These are phyloP conservation scores for Indicator indicator DNA, from an alignment of 2,113 vertebrate species.

Conservation along the genomic window DNA sequence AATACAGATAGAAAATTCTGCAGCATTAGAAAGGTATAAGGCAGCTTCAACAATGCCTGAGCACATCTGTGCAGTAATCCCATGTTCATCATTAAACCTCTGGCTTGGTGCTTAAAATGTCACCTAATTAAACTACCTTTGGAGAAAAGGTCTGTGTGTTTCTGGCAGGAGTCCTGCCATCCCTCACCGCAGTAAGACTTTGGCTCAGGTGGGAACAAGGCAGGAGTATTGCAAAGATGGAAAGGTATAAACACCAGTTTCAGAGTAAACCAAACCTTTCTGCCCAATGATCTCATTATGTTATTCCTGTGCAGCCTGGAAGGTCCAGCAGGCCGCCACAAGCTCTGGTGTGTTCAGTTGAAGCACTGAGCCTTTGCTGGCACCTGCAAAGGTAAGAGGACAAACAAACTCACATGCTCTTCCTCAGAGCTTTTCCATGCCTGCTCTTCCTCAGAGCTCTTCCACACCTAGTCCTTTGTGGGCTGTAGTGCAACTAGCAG, in stretches of 20 bases:
- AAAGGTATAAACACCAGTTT: neutral
- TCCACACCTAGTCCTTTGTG: neutral
- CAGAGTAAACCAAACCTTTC: rapidly evolving
- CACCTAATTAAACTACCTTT: neutral
- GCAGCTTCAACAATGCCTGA: neutral
- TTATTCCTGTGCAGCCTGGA: rapidly evolving
- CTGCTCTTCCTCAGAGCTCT: neutral
- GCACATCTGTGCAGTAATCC: neutral
- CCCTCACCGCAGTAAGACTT: neutral
- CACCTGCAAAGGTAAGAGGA: neutral
- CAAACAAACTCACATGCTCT: neutral
- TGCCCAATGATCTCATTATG: rapidly evolving
- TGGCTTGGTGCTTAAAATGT: neutral
- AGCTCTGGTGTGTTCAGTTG: neutral
- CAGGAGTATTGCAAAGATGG: neutral
- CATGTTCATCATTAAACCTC: neutral
- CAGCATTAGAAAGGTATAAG: neutral
- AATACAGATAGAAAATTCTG: neutral
- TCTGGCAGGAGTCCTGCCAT: neutral
- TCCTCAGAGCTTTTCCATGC: neutral
- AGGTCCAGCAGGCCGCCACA: rapidly evolving
- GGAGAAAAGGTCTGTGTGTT: neutral
- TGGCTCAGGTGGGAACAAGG: neutral
- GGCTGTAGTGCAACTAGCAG: neutral
- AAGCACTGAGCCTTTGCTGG: neutral